These are phyloP conservation scores for Noctua comes DNA, from an alignment of 2,888 invertebrate genomes.

Conservation along the genomic window DNA sequence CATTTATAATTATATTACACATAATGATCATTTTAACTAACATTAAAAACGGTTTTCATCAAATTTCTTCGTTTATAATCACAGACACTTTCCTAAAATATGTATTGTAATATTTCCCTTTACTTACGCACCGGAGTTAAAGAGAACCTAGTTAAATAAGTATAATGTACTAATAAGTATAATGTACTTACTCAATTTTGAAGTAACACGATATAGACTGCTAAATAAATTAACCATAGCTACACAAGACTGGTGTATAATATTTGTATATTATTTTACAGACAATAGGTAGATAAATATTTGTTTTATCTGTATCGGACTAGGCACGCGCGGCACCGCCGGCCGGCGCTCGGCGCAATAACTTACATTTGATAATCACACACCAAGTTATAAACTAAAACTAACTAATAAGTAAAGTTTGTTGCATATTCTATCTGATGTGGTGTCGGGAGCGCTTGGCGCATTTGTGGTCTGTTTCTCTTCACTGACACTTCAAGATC, in stretches of 20 bases:
- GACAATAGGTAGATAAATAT: slow-evolving; percentile 87
- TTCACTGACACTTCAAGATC: slow-evolving; percentile 85
- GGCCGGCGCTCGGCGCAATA: slow-evolving; percentile 87
- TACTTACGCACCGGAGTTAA: slow-evolving; percentile 84
- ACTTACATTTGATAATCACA: slow-evolving; percentile 88
- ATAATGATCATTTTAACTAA: slow-evolving; percentile 83
- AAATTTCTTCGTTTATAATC: slow-evolving; percentile 90
- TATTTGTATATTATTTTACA: slow-evolving; percentile 83
- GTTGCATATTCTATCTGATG: slow-evolving; percentile 82
- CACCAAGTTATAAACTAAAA: slow-evolving; percentile 88
- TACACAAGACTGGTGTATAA: slow-evolving; percentile 85
- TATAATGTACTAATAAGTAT: no score
- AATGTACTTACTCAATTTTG: slow-evolving; percentile 84
- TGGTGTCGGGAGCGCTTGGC: slow-evolving; percentile 82
- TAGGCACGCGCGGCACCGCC: slow-evolving; percentile 86
- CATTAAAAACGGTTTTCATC: slow-evolving; percentile 86
- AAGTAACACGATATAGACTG: slow-evolving; percentile 83
- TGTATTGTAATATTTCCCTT: slow-evolving; percentile 83
- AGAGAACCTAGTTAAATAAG: slow-evolving; percentile 82
- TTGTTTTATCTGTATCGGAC: slow-evolving; percentile 88
- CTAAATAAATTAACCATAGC: slow-evolving; percentile 89
- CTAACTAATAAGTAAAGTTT: slow-evolving; percentile 87
- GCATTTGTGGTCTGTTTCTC: slow-evolving; percentile 76
- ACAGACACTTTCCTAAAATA: slow-evolving; percentile 90
- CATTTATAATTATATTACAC: slow-evolving; percentile 76